Base-by-base conservation (phyloP, 1,140 invertebrate genomes). In the Phenacoccus solenopsis region DNA sequence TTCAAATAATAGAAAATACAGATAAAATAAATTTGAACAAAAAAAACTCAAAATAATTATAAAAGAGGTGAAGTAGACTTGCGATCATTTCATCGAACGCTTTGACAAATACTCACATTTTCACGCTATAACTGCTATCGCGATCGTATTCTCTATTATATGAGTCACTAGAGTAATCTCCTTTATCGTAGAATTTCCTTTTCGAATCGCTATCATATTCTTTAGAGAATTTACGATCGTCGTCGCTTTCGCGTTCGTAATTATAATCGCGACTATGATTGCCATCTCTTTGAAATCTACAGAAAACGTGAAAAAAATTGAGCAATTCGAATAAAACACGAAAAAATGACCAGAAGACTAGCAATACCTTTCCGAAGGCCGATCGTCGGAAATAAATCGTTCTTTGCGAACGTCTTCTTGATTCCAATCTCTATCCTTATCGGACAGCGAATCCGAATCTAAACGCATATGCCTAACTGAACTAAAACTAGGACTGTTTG, bases 351-450 rank as follows among this genome's bases (percentile, higher is more conserved):
- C n/a, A n/a, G n/a, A n/a, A n/a, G n/a, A n/a, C n/a, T n/a, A n/a
- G n/a, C n/a, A n/a, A n/a, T 49, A 49, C 12, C 38, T 10, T n/a
- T 49, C 38, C 12, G 30, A 5, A 13, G 38, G 16, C 3, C 38
- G 38, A 9, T 49, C 38, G 30, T 72, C 69, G 16, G 28, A 27
- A 30, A 61, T 49, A 27, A 27, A 64, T 10, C 30, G 64, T 21
- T 70, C 35, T 57, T 69, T 38, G 38, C 64, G 59, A 20, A 30
- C 27, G 28, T 59, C n/a, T 12, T 71, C 69, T 68, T 73, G 71
- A 28, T 80, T 79, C 68, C 77, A 76, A 22, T 82, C 79, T 32
- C 79, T 76, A 72, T 79, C 78, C 68, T 80, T 76, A 73, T 78
- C 76, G 25, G 71, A 78, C 71, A 64, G 38, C 20, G 35, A 49